Evolutionary conservation across 1,140 invertebrate genomes (phyloP), one percentile per base, ranked within the genome.

Genomic region (Delia radicum): DNA sequence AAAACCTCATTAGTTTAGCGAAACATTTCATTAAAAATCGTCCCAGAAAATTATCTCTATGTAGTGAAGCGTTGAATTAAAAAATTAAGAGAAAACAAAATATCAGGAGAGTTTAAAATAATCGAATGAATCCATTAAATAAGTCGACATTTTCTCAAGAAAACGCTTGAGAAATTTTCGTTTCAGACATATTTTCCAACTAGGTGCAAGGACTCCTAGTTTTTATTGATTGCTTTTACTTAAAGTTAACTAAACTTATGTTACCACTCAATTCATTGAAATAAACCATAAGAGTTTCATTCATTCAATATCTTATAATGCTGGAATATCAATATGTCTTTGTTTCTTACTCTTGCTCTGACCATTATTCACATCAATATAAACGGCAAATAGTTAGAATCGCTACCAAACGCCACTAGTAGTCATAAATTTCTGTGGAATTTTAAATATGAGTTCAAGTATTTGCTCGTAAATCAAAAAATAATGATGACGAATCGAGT

Each of bases 401-500:
- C n/a, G 21, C 46, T 4, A 6, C 2, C 15, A 48, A n/a, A n/a
- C 33, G 13, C 15, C 46, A 48, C 3, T 48, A 48, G 2, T 48
- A 18, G 48, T 24, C 6, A 21, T 21, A 18, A 21, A 7, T 6
- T 55, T 21, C 18, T 5, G n/a, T 21, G 4, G n/a, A 21, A 55
- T 21, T 55, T 55, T 69, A 69, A 69, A 69, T 69, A 69, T 69
- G 65, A 33, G n/a, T 69, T 69, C 29, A 69, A 69, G 65, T 69
- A 69, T 55, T 69, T 24, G 29, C 29, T 69, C 65, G 29, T 69
- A 69, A 69, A 69, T 37, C 65, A 69, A 69, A 69, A 69, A 69
- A 69, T 69, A 69, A 69, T 69, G 65, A 69, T 69, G 65, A 69
- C 65, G 65, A 69, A 69, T 69, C 65, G 65, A 69, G 65, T 33